Conservation (phyloP, 2,888 invertebrate genomes). For the Girardia tigrina region DNA sequence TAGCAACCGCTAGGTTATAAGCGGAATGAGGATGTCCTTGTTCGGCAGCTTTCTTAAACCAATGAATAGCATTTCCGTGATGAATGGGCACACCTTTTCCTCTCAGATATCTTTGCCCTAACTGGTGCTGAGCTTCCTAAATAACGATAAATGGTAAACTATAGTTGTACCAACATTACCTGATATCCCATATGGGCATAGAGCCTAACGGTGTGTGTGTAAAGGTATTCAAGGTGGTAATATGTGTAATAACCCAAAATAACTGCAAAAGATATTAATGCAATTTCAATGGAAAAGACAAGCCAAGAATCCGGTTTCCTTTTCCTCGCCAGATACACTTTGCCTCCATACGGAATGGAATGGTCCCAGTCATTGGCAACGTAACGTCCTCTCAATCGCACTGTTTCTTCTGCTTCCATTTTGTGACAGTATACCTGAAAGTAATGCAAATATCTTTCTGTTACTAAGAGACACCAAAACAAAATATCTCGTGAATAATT, state of each 20-base stretch:
- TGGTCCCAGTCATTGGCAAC: constrained; percentile 41
- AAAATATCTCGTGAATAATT: not conserved
- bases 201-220: constrained; percentile 50
- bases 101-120: constrained; percentile 51
- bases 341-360: constrained; percentile 50
- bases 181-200: constrained; percentile 51
- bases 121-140: constrained; percentile 49
- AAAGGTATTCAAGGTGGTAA: constrained; percentile 51
- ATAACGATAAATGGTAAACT: not conserved
- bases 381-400: constrained; percentile 3
- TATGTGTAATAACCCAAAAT: constrained; percentile 46
- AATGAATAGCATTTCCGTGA: constrained; percentile 51
- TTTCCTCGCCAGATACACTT: constrained; percentile 50
- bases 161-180: not conserved
- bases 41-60: constrained; percentile 52
- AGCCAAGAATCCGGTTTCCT: constrained; percentile 48
- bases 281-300: constrained; percentile 41
- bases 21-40: constrained; percentile 53
- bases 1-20: constrained; percentile 54
- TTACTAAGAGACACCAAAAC: not conserved
- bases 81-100: constrained; percentile 51
- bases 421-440: not conserved
- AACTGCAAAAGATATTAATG: constrained; percentile 38
- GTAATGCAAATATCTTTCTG: not conserved
- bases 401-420: constrained; percentile 13